These are phyloP conservation scores for Ictalurus punctatus DNA, from an alignment of 2,113 vertebrate species.

Conservation along the genomic window DNA sequence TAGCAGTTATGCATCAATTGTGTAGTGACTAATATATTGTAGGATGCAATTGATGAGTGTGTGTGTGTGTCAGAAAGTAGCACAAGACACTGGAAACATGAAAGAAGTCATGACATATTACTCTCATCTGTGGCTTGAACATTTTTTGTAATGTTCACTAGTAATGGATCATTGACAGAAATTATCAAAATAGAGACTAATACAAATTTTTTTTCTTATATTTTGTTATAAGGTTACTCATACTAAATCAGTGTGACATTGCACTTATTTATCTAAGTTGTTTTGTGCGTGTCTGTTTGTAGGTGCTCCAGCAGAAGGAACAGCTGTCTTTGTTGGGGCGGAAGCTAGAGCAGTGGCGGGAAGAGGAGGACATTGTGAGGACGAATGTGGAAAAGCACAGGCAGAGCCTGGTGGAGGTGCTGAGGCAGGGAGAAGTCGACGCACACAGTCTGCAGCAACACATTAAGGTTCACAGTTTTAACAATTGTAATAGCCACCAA, in stretches of 20 bases:
- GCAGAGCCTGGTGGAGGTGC: slow-evolving; percentile 70
- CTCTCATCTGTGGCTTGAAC: not conserved
- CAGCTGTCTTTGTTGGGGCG: slow-evolving; percentile 70
- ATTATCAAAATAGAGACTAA: not conserved
- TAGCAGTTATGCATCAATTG: not conserved
- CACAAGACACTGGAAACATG: not conserved
- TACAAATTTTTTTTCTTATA: not conserved
- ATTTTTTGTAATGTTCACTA: not conserved
- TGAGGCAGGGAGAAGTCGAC: slow-evolving; percentile 75
- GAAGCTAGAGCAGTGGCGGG: slow-evolving; percentile 66
- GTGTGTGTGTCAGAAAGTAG: not conserved
- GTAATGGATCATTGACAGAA: not conserved
- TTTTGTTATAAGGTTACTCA: not conserved
- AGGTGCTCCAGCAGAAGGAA: slow-evolving; percentile 73
- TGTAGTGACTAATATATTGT: too few relatives aligned
- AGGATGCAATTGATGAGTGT: not conserved
- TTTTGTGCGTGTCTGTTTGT: slow-evolving; percentile 4
- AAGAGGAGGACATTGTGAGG: slow-evolving; percentile 74
- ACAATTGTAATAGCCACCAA: not conserved
- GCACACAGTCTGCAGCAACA: slow-evolving; percentile 50
- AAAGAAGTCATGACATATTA: not conserved
- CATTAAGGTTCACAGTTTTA: slow-evolving; percentile 24
- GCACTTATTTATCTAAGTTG: not conserved
- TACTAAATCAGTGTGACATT: not conserved
- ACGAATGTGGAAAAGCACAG: slow-evolving; percentile 70